phyloP scores from a whole-genome alignment of 2,888 invertebrate species.

The Protophormia terraenovae region DNA sequence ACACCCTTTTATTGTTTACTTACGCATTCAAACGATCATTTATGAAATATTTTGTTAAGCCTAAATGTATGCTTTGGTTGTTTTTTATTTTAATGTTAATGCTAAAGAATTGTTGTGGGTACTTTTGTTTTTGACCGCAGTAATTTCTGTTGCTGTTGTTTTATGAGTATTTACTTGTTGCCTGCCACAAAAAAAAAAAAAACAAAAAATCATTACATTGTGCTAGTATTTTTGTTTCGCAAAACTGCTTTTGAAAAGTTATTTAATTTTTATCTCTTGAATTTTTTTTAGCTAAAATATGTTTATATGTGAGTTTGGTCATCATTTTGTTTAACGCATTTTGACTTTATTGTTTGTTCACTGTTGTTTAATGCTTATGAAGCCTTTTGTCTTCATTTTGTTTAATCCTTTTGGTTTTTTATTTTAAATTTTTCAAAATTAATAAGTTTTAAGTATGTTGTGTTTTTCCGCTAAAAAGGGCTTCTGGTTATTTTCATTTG shows the following conservation, averaged over 20 bases:
- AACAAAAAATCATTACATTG: too few species aligned
- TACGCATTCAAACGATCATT: background rate
- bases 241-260: background rate
- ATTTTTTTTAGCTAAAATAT: background rate
- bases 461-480: background rate
- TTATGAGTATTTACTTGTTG: slow-evolving; percentile 1
- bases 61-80: slow-evolving; percentile 39
- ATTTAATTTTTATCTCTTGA: background rate
- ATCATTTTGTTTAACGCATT: background rate
- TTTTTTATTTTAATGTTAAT: background rate
- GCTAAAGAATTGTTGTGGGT: background rate
- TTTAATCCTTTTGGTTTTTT: background rate
- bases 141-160: background rate
- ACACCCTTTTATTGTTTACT: background rate
- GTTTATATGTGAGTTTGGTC: background rate
- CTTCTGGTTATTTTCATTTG: background rate
- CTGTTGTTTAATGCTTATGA: background rate
- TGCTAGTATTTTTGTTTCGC: too few species aligned
- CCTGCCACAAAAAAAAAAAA: background rate
- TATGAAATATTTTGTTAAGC: background rate
- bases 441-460: background rate
- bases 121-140: background rate
- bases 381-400: background rate
- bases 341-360: background rate
- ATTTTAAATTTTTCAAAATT: background rate